Evolutionary conservation across 2,113 vertebrate genomes (phyloP), one percentile per base, ranked within the genome.

Genomic region (Labeo rohita): DNA sequence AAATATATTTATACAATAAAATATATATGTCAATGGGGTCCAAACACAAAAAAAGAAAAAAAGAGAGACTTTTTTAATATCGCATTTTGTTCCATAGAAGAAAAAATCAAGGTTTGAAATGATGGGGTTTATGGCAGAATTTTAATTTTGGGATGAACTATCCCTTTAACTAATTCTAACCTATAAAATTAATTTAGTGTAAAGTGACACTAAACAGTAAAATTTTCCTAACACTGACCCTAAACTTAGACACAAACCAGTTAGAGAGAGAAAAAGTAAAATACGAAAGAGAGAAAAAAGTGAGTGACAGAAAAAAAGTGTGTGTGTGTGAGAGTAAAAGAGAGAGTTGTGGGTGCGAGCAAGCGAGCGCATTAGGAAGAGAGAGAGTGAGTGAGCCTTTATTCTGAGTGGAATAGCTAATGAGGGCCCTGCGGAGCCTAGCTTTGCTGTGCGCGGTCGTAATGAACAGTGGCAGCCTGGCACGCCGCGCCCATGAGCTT

Each of bases 401-500:
- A 85, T 90, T 89, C 84, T 87, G 88, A 83, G 85, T 88, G 86
- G 92, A 92, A 90, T 92, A 86, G 81, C 88, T 92, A 92, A 91
- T 91, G 91, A 92, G 91, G 87, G 84, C 88, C 90, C 91, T 70
- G 88, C 84, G 84, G 92, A 92, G 90, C 85, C 88, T 76, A 70
- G 87, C 91, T 89, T 89, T 84, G 87, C 89, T 68, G 86, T 50
- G 80, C 87, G 39, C 79, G 75, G 79, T 84, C 75, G 88, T 92
- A 92, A 92, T 92, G 91, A 92, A 92, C 92, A 92, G 89, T 90
- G 92, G 89, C 92, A 92, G 91, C 61, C 88, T 90, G 68, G 90
- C 92, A 90, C 80, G 77, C 87, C 87, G 88, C 87, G 87, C 89
- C 88, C 87, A 89, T 86, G 83, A 88, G 90, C 87, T 91, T 91